Base-by-base conservation (phyloP, 2,797 vertebrate genomes). In the Hemitrygon akajei region DNA sequence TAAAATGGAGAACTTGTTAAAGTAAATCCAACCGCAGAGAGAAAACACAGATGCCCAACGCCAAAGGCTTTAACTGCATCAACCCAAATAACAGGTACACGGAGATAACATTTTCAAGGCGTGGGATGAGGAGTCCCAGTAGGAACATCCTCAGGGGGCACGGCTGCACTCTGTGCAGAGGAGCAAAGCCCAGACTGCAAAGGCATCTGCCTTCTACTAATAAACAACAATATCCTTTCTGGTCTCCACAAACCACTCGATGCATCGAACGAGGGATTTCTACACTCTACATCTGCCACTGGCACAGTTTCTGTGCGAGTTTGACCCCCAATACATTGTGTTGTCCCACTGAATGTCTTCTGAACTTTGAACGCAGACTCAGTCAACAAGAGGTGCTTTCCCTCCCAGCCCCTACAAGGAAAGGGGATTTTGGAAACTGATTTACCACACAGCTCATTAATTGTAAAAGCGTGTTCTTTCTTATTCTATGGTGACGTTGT, bases 381-480 rank as follows among this genome's bases (percentile, higher is more conserved):
- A 69, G 86, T 89, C 60, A 89, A 89, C 86, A 89, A 89, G 86
- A 89, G 60, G 81, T 14, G 77, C 40, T 56, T 20, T 27, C 20
- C 20, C 37, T 9, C 79, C 16, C 2, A 40, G 4, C 18, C 63
- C 71, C 71, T 84, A 56, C 47, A 89, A n/a, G 86, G 16, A 89
- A 89, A 34, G 18, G 60, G n/a, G 60, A 63, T 87, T 12, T 60
- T 14, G 10, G 82, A 86, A 86, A 11, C 60, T 10, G 60, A 37
- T 89, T n/a, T 14, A 89, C 60, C 66, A 66, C 22, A 40, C 34
- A 18, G 34, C 79, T 69, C 7, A 9, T 22, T 63, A 34, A 66
- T 37, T 37, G 10, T 3, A 37, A 37, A 58, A 14, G 58, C 14
- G 58, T 4, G 86, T 34, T n/a, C 16, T 66, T 30, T 66, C 18